These are phyloP conservation scores for Limnothrissa miodon DNA, from an alignment of 2,113 vertebrate species.

Conservation along the genomic window DNA sequence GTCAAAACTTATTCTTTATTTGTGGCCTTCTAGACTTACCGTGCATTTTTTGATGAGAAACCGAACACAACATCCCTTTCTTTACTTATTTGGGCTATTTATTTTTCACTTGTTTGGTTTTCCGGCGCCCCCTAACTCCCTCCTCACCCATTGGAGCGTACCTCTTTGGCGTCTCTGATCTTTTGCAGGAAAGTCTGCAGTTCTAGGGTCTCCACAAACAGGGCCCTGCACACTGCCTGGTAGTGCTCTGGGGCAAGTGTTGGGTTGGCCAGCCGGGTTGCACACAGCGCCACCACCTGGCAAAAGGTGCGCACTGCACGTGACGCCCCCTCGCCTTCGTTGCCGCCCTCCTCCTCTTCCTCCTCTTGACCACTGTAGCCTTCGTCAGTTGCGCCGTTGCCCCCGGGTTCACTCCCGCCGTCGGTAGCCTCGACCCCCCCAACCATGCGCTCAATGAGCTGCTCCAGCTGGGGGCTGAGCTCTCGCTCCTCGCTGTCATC, in stretches of 20 bases:
- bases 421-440: conserved; percentile 69
- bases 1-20: too few species aligned
- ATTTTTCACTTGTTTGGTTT: not conserved
- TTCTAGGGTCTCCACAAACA: conserved; percentile 89
- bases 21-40: too few species aligned
- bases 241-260: conserved; percentile 80
- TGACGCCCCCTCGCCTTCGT: conserved; percentile 66
- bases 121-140: not conserved
- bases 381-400: conserved; percentile 73
- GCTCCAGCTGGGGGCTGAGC: conserved; percentile 87
- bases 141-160: conserved; percentile 48
- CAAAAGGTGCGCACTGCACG: conserved; percentile 75
- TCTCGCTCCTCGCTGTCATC: conserved; percentile 91
- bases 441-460: conserved; percentile 91
- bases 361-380: conserved; percentile 92
- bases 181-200: conserved; percentile 88
- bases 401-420: conserved; percentile 56
- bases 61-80: not conserved
- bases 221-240: conserved; percentile 90
- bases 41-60: too few species aligned
- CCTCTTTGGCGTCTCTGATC: conserved; percentile 90
- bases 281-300: conserved; percentile 84
- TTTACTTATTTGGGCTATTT: too few species aligned
- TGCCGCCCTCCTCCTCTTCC: conserved; percentile 80
- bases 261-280: conserved; percentile 76